Evolutionary conservation across 2,888 invertebrate species (phyloP).

Genomic region (Myopa testacea): DNA sequence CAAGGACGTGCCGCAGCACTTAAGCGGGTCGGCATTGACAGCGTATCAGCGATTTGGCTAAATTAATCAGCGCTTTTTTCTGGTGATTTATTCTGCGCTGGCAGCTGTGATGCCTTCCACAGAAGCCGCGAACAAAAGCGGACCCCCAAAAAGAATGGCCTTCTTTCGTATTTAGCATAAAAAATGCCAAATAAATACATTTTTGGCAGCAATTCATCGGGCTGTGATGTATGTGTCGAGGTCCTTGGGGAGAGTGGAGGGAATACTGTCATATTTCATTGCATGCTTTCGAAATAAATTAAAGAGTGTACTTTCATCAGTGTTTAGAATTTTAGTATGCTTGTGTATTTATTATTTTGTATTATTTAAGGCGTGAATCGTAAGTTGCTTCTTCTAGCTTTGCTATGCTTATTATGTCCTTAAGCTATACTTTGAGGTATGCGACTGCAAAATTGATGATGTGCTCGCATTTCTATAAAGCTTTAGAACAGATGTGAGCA

Average conservation of each 20-base stretch:
- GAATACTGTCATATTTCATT: background rate
- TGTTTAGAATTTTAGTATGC: no score
- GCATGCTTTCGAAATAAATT: background rate
- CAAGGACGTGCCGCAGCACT: conserved; percentile 31
- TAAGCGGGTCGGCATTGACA: conserved; percentile 29
- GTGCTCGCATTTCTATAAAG: no score
- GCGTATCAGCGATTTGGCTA: conserved; percentile 25
- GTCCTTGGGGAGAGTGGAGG: background rate
- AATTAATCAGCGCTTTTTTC: conserved; percentile 33
- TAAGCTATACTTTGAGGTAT: no score
- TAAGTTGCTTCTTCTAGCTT: no score
- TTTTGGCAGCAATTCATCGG: background rate
- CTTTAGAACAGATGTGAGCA: no score
- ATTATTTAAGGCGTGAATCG: no score
- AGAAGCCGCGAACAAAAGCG: conserved; percentile 8
- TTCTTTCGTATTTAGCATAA: conserved; percentile 13
- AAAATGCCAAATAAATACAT: background rate
- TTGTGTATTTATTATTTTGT: no score
- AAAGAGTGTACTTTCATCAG: no score
- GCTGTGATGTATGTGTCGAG: background rate
- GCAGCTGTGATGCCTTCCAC: background rate
- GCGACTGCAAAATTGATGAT: no score
- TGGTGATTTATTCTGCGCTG: background rate
- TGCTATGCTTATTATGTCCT: no score
- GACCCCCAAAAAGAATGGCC: conserved; percentile 22